phyloP scores from a whole-genome alignment of 2,888 invertebrate species.

The Latrodectus elegans region DNA sequence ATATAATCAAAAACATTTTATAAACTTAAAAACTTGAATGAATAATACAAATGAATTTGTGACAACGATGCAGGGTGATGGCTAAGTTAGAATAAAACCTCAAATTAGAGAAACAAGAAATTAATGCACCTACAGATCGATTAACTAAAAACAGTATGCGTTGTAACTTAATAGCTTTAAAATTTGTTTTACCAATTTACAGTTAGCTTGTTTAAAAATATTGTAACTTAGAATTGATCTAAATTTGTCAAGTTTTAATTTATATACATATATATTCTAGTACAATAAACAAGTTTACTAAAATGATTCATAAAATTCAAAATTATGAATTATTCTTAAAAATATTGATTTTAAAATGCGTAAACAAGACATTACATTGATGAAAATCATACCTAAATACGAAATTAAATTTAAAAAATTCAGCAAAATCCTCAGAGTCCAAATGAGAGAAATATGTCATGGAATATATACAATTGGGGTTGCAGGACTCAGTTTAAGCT shows the following conservation, averaged over 20 bases:
- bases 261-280: neutral
- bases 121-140: no score
- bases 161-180: no score
- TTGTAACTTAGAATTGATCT: no score
- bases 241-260: neutral
- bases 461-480: slow-evolving; percentile 64
- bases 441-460: slow-evolving; percentile 41
- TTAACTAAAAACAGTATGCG: no score
- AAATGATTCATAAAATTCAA: neutral
- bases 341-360: neutral
- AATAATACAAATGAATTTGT: neutral
- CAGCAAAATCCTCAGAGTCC: slow-evolving; percentile 48
- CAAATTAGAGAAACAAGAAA: neutral
- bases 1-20: neutral
- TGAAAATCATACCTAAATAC: slow-evolving; percentile 18
- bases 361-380: neutral
- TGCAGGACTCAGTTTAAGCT: slow-evolving; percentile 66
- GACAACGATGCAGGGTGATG: no score
- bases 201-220: no score
- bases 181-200: no score
- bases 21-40: no score
- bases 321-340: neutral
- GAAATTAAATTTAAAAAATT: slow-evolving; percentile 42
- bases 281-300: neutral
- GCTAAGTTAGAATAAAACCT: no score